Evolutionary conservation across 2,113 vertebrate species (phyloP).

Genomic region (Ascaphus truei): DNA sequence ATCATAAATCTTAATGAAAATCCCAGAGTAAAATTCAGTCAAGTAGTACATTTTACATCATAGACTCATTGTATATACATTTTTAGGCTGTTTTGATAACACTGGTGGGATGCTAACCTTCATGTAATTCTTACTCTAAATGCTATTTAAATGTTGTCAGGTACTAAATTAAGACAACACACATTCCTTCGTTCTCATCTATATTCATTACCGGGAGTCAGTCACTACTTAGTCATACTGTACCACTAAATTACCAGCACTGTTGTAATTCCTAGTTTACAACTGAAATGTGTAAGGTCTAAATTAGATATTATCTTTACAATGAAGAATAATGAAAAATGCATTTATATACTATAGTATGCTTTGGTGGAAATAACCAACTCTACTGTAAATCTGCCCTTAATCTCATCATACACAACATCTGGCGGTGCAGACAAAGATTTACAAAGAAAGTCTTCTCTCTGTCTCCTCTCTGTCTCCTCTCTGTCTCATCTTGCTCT

Average conservation of each 20-base stretch:
- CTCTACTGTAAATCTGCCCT: too few relatives aligned
- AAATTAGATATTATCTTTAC: constrained; percentile 7
- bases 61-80: not conserved
- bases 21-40: constrained; percentile 13
- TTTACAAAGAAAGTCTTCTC: too few relatives aligned
- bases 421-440: too few relatives aligned
- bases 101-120: constrained; percentile 22
- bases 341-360: not conserved
- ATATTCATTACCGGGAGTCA: constrained; percentile 27
- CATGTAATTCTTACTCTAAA: constrained; percentile 30
- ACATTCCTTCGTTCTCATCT: constrained; percentile 16
- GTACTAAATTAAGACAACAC: constrained; percentile 36
- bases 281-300: constrained; percentile 9
- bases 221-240: constrained; percentile 11
- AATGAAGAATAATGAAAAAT: not conserved
- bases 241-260: not conserved
- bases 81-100: not conserved
- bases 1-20: constrained; percentile 18
- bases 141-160: constrained; percentile 36
- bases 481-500: too few relatives aligned
- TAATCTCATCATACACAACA: too few relatives aligned
- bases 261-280: not conserved
- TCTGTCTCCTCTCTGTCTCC: too few relatives aligned
- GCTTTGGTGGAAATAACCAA: not conserved
- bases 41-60: constrained; percentile 12